Percentiles rank a stretch among this genome's conserved stretches.
These are phyloP conservation scores for Bergia sp. DNA, from an alignment of 92 coral and sea anemone species.

Conservation along the genomic window DNA sequence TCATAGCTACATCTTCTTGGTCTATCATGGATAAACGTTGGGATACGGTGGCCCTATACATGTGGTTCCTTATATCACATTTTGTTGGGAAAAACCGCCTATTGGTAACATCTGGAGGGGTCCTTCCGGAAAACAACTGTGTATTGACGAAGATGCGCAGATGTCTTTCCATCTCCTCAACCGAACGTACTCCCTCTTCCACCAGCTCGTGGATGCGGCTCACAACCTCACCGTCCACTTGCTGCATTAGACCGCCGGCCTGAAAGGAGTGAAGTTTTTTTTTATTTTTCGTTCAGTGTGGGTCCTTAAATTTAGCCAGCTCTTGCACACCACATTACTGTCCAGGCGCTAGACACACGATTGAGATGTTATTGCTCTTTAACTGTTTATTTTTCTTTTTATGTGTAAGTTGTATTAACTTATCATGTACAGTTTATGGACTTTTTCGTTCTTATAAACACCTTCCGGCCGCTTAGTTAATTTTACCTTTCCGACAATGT, in stretches of 20 bases:
- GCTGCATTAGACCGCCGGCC: constrained; percentile 41
- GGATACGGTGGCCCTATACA: constrained; percentile 20
- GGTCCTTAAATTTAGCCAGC: constrained; percentile 3
- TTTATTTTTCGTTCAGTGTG: neutral
- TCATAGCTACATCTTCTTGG: constrained; percentile 49
- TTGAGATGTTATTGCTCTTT: neutral
- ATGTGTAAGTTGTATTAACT: neutral
- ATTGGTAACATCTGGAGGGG: constrained; percentile 20
- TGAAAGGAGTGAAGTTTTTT: constrained; percentile 28
- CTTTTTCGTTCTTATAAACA: too few species aligned
- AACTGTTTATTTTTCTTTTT: neutral
- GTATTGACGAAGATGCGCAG: constrained; percentile 34
- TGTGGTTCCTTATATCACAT: constrained; percentile 17
- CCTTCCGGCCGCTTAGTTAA: too few species aligned
- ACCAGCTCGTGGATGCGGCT: constrained; percentile 36
- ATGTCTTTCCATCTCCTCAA: constrained; percentile 42
- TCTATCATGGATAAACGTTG: constrained; percentile 28
- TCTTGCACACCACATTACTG: constrained; percentile 6
- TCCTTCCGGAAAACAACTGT: constrained; percentile 40
- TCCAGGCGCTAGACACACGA: neutral
- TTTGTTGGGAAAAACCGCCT: constrained; percentile 33
- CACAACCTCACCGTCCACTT: constrained; percentile 30
- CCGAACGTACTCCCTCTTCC: constrained; percentile 33
- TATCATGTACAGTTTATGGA: neutral
- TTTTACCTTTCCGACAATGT: constrained; percentile 13